These are phyloP conservation scores for Hemaris fuciformis DNA, from an alignment of 2,888 invertebrate genomes.

Conservation along the genomic window DNA sequence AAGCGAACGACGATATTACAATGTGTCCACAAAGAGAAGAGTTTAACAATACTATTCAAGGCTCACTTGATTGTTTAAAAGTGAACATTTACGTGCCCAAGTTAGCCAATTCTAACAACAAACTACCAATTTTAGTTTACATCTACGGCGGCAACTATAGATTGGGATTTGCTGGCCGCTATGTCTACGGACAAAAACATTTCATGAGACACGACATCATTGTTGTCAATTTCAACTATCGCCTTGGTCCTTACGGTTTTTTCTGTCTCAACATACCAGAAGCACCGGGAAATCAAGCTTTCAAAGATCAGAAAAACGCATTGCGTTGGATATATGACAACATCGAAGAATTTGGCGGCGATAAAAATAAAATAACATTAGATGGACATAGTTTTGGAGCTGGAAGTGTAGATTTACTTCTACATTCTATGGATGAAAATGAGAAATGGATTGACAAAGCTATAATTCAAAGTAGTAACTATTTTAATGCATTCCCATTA, in stretches of 20 bases:
- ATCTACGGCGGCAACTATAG: slow-evolving; percentile 50
- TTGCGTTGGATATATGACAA: slow-evolving; percentile 42
- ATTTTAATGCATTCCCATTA: slow-evolving; percentile 34
- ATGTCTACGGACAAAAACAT: slow-evolving; percentile 40
- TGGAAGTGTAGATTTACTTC: slow-evolving; percentile 48
- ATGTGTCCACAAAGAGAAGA: slow-evolving; percentile 51
- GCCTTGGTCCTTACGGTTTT: slow-evolving; percentile 56
- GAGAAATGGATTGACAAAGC: slow-evolving; percentile 44
- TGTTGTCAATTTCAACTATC: slow-evolving; percentile 50
- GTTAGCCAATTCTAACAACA: slow-evolving; percentile 34
- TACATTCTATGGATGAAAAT: slow-evolving; percentile 41
- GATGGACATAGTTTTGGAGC: slow-evolving; percentile 53
- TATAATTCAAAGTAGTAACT: slow-evolving; percentile 50
- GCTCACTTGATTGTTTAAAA: slow-evolving; percentile 46
- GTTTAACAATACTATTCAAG: slow-evolving; percentile 29
- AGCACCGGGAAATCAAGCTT: slow-evolving; percentile 37
- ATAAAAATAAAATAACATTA: slow-evolving; percentile 46
- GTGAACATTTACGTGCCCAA: slow-evolving; percentile 50
- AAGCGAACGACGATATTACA: slow-evolving; percentile 47
- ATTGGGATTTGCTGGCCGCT: slow-evolving; percentile 34
- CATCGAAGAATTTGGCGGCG: slow-evolving; percentile 49
- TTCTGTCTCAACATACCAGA: slow-evolving; percentile 51
- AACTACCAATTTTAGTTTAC: slow-evolving; percentile 51
- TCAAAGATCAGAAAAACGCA: slow-evolving; percentile 40
- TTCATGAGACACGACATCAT: slow-evolving; percentile 52